phyloP scores from a whole-genome alignment of 2,888 invertebrate species.

The Anorthoa munda region DNA sequence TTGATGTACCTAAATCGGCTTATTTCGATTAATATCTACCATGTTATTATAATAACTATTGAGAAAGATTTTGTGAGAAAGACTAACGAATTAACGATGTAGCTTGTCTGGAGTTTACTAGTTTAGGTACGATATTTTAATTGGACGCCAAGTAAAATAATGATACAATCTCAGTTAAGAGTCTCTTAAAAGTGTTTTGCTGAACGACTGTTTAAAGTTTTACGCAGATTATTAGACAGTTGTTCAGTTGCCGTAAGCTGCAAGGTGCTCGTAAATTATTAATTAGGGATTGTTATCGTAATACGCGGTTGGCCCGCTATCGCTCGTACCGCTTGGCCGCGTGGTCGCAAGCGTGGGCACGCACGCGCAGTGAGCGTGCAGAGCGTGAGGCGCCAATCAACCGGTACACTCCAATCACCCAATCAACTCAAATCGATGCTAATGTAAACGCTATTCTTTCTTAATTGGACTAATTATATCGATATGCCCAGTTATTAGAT shows the following conservation, averaged over 20 bases:
- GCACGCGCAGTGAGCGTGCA: slow-evolving; percentile 67
- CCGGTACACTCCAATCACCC: slow-evolving; percentile 68
- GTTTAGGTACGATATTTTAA: not conserved
- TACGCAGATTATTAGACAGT: slow-evolving; percentile 38
- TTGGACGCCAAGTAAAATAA: slow-evolving; percentile 25
- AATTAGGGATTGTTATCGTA: slow-evolving; percentile 75
- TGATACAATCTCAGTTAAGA: slow-evolving; percentile 21
- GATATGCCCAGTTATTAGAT: slow-evolving; percentile 64
- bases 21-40: not conserved
- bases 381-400: slow-evolving; percentile 73
- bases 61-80: not conserved
- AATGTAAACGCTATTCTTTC: slow-evolving; percentile 66
- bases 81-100: slow-evolving; percentile 1
- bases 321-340: slow-evolving; percentile 55
- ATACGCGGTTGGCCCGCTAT: slow-evolving; percentile 64
- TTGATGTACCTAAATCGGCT: not conserved
- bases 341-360: slow-evolving; percentile 52
- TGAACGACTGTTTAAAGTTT: slow-evolving; percentile 31
- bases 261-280: slow-evolving; percentile 64
- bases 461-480: slow-evolving; percentile 72
- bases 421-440: slow-evolving; percentile 64
- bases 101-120: not conserved
- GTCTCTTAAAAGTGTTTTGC: slow-evolving; percentile 7
- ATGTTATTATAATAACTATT: not conserved
- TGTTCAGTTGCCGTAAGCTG: slow-evolving; percentile 42